Conservation (phyloP, 2,797 vertebrate species). For the Gastrophryne carolinensis region DNA sequence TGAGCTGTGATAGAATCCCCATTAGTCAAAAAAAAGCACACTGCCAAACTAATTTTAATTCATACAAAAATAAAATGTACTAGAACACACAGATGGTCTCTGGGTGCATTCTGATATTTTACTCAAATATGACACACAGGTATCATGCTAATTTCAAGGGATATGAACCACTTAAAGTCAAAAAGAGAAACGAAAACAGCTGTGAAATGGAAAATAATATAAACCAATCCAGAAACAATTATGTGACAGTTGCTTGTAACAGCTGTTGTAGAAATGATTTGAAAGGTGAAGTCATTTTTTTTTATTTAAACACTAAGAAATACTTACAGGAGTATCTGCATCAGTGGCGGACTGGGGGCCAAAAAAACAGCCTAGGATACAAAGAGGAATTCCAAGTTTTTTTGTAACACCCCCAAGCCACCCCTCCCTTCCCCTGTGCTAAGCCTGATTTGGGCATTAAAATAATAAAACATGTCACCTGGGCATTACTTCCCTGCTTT, state of each 20-base stretch:
- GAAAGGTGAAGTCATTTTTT: constrained; percentile 26
- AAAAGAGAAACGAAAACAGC: constrained; percentile 24
- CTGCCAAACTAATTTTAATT: not conserved
- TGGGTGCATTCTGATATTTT: constrained; percentile 19
- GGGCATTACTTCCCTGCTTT: too few species aligned
- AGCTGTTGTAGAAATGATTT: constrained; percentile 35
- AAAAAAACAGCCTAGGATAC: too few species aligned
- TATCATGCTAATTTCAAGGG: constrained; percentile 16
- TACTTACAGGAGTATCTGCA: too few species aligned
- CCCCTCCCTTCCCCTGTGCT: too few species aligned
- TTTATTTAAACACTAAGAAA: constrained; percentile 2
- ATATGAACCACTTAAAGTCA: constrained; percentile 22
- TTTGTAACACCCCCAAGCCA: too few species aligned
- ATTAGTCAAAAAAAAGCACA: not conserved
- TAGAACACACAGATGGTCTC: constrained; percentile 24
- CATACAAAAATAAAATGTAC: constrained; percentile 29
- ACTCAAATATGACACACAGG: constrained; percentile 25
- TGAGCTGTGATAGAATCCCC: too few species aligned
- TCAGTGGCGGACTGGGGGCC: too few species aligned
- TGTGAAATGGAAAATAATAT: constrained; percentile 39
- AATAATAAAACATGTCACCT: too few species aligned
- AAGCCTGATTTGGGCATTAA: too few species aligned
- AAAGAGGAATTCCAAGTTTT: too few species aligned
- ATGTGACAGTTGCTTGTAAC: constrained; percentile 45
- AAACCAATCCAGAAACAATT: constrained; percentile 36